These are phyloP conservation scores for Alcedo atthis DNA, from an alignment of 2,797 vertebrate species.

Conservation along the genomic window DNA sequence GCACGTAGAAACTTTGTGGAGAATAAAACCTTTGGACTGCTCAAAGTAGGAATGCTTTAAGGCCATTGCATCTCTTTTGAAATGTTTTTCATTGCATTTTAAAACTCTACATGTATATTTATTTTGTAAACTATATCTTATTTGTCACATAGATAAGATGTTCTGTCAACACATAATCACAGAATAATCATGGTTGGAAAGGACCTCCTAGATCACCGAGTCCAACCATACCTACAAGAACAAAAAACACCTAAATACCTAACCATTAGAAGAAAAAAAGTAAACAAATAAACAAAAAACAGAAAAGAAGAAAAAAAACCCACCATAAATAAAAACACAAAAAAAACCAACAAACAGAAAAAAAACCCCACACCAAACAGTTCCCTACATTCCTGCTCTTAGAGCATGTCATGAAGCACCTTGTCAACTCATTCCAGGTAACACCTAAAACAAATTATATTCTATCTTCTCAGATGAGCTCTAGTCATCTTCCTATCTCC, in stretches of 20 bases:
- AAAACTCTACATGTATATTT: not conserved
- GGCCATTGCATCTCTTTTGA: not conserved
- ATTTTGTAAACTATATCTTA: not conserved
- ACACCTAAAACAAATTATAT: not conserved
- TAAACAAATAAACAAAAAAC: no score
- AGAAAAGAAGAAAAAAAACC: no score
- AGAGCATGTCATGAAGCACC: no score
- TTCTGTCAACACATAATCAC: not conserved
- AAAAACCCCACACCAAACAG: no score
- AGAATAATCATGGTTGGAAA: no score
- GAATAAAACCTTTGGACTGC: not conserved
- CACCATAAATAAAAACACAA: no score
- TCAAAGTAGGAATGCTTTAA: not conserved
- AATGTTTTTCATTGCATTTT: not conserved
- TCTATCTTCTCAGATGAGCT: not conserved
- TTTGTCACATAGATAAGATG: not conserved
- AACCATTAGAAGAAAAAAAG: no score
- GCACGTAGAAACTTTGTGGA: not conserved
- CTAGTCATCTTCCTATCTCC: not conserved
- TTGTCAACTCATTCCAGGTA: not conserved
- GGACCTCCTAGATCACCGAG: no score
- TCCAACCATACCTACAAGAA: no score
- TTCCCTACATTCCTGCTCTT: no score
- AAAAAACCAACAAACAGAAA: no score
- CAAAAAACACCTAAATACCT: no score